These are phyloP conservation scores for Melanerpes formicivorus DNA, from an alignment of 2,113 vertebrate genomes.

Conservation along the genomic window DNA sequence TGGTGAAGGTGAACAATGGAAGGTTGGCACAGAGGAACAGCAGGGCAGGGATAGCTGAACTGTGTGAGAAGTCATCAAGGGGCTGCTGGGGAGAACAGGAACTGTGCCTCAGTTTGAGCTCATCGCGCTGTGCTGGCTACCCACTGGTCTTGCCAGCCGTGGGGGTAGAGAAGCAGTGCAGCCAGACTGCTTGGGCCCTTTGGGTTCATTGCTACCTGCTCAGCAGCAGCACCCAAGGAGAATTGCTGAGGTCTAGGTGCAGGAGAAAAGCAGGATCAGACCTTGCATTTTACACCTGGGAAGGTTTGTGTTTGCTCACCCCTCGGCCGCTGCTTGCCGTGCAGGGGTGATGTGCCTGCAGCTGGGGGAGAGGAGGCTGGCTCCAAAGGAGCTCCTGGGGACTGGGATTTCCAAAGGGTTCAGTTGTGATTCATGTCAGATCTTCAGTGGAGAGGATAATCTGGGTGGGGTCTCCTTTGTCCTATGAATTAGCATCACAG, in stretches of 20 bases:
- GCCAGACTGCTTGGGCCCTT: neutral
- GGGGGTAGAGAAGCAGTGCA: neutral
- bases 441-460: neutral
- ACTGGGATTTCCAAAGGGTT: neutral
- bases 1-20: neutral
- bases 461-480: neutral
- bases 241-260: no score
- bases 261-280: neutral
- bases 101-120: neutral
- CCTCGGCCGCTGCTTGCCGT: neutral
- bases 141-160: accelerated
- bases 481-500: neutral
- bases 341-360: neutral
- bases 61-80: neutral
- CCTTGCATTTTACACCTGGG: neutral
- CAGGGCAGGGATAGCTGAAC: neutral
- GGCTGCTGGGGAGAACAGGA: neutral
- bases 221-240: neutral
- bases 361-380: neutral
- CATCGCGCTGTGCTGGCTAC: neutral
- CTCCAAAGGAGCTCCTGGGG: neutral
- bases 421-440: neutral
- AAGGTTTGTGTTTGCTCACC: accelerated
- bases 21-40: neutral
- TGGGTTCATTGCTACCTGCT: neutral